Conservation (phyloP, 2,113 vertebrate species). For the Crypturellus undulatus region DNA sequence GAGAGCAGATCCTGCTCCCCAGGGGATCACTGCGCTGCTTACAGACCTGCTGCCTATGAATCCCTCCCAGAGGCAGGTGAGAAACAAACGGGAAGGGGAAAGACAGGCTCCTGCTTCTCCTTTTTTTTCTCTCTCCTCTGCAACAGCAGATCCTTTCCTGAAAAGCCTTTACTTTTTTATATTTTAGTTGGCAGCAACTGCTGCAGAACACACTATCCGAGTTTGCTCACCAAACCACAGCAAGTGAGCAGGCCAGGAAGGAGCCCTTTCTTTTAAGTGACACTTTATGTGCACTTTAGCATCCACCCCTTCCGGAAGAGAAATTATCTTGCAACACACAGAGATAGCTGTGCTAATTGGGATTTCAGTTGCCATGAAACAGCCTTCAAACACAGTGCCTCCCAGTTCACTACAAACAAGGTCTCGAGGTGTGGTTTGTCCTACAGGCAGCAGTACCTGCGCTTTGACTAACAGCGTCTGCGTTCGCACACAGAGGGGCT, state of each 20-base stretch:
- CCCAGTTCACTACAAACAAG: slow-evolving; percentile 7
- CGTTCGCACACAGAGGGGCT: background rate
- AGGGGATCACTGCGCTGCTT: background rate
- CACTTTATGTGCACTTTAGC: slow-evolving; percentile 25
- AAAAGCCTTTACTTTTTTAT: background rate
- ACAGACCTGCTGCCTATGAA: background rate
- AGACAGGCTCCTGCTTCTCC: background rate
- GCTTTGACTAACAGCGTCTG: background rate
- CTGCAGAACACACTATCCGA: background rate
- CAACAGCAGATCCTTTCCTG: background rate
- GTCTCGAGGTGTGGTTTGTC: slow-evolving; percentile 7
- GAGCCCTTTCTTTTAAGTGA: slow-evolving; percentile 12
- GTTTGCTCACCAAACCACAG: background rate
- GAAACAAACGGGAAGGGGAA: background rate
- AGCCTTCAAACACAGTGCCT: background rate
- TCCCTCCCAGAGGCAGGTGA: background rate
- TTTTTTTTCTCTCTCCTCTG: background rate
- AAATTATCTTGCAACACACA: slow-evolving; percentile 37
- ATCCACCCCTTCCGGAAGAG: background rate
- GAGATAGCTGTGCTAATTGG: slow-evolving; percentile 38
- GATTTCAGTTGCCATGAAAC: slow-evolving; percentile 53
- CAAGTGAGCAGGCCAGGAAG: background rate
- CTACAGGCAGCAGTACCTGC: background rate
- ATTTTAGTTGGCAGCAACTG: background rate
- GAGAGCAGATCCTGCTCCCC: background rate